Evolutionary conservation across 37 sponge, comb jelly and placozoan genomes (phyloP).

Genomic region (Axinella damicornis): DNA sequence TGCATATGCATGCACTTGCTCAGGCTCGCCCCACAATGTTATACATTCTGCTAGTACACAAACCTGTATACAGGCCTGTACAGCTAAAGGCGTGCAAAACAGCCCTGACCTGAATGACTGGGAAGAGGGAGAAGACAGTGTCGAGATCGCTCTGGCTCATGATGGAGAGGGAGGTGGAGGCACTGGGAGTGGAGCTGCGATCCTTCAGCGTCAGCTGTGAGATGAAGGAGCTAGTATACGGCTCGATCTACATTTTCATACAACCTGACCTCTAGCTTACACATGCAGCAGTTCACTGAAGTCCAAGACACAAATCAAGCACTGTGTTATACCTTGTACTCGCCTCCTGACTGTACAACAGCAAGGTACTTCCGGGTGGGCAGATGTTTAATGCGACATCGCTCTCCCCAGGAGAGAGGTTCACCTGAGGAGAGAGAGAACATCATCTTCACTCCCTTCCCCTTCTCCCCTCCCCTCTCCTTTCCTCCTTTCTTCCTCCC

Average conservation of each 20-base stretch:
- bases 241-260: too few species aligned
- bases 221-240: too few species aligned
- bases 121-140: conserved; percentile 65
- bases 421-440: conserved; percentile 39
- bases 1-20: too few species aligned
- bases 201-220: conserved; percentile 17
- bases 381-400: conserved; percentile 80
- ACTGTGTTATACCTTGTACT: conserved; percentile 3
- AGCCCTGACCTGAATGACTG: conserved; percentile 65
- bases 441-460: too few species aligned
- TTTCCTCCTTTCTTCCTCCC: not conserved
- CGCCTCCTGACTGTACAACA: conserved; percentile 25
- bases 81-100: too few species aligned
- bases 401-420: conserved; percentile 68
- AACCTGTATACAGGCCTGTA: too few species aligned
- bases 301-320: too few species aligned
- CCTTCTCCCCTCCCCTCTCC: too few species aligned
- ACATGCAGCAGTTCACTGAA: too few species aligned
- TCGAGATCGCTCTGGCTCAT: conserved; percentile 20
- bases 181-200: not conserved
- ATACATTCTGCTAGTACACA: too few species aligned
- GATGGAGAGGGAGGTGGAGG: not conserved
- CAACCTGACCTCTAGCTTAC: too few species aligned
- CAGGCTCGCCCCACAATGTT: too few species aligned
- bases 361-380: conserved; percentile 78